Evolutionary conservation across 1,140 invertebrate species (phyloP).

Genomic region (Phenacoccus solenopsis): DNA sequence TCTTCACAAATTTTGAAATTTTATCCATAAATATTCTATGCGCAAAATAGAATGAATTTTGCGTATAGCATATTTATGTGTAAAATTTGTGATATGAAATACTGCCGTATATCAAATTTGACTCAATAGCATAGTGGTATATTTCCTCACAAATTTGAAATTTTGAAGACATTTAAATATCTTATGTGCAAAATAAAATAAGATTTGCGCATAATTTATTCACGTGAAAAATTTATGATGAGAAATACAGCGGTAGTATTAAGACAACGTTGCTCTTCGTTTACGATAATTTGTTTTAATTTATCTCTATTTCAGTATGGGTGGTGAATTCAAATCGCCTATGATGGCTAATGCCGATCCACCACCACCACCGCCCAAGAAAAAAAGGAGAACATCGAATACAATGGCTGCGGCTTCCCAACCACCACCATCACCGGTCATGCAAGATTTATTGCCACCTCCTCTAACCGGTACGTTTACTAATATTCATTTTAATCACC

Average conservation of each 20-base stretch:
- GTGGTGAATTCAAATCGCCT: slow-evolving; percentile 42
- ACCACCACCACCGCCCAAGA: slow-evolving; percentile 44
- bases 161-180: no score
- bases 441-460: slow-evolving; percentile 66
- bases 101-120: no score
- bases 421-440: slow-evolving; percentile 38
- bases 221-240: not conserved
- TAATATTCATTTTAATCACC: no score
- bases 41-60: no score
- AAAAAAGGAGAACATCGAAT: slow-evolving; percentile 42
- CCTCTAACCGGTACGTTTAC: slow-evolving; percentile 47
- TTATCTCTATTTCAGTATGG: slow-evolving; percentile 24
- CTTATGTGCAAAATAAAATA: not conserved
- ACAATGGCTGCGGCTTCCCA: slow-evolving; percentile 34
- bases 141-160: no score
- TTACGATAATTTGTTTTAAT: slow-evolving; percentile 7
- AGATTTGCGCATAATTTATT: not conserved
- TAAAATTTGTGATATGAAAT: no score
- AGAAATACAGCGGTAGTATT: not conserved
- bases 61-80: no score
- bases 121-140: no score
- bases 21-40: no score
- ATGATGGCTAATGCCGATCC: slow-evolving; percentile 37
- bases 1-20: no score
- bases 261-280: not conserved